Evolutionary conservation across 1,140 invertebrate species (phyloP), one percentile per base, ranked within the genome.

Genomic region (Coelopa frigida): DNA sequence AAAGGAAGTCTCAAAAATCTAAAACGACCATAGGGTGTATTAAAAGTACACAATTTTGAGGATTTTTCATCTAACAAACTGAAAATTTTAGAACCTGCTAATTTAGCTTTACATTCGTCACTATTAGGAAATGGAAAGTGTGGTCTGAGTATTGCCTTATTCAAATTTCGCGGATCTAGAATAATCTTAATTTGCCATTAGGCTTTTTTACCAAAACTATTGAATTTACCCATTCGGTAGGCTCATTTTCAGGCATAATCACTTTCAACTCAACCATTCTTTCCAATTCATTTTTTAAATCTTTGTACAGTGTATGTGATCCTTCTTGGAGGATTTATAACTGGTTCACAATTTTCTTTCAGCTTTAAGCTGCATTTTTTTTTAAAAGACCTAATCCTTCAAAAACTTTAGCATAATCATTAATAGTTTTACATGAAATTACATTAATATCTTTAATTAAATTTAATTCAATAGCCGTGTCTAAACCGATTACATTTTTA

Each of bases 121-220:
- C 71, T 51, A 8, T 59, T 70, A 20, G 69, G 67, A 24, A 74
- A 57, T 21, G 53, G 59, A 57, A 61, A 70, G 50, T 70, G 61
- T 40, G 62, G 54, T 29, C 72, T 39, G 37, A 56, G 52, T 7
- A 76, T 64, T n/a, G 47, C 49, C 51, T 59, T 59, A 58, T 76
- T 76, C 49, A 75, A 54, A 43, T 70, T 58, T 50, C 55, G 57
- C 8, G 73, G 72, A 55, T 76, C 71, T 15, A 76, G 43, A 48
- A 75, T 42, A 73, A 36, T 35, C 70, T 36, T 21, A 73, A 23
- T 27, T 58, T 49, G 15, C 57, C 60, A 49, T 66, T 58, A 23
- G 45, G 38, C 55, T 72, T 72, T 42, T 54, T 49, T 11, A 69
- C 61, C 6, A 70, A 47, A 23, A 72, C 68, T 23, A 72, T 55